A percentile compares a stretch with the other conserved stretches of the same genome.
Evolutionary conservation across 2,113 vertebrate species (phyloP).

Genomic region (Microtus pennsylvanicus): DNA sequence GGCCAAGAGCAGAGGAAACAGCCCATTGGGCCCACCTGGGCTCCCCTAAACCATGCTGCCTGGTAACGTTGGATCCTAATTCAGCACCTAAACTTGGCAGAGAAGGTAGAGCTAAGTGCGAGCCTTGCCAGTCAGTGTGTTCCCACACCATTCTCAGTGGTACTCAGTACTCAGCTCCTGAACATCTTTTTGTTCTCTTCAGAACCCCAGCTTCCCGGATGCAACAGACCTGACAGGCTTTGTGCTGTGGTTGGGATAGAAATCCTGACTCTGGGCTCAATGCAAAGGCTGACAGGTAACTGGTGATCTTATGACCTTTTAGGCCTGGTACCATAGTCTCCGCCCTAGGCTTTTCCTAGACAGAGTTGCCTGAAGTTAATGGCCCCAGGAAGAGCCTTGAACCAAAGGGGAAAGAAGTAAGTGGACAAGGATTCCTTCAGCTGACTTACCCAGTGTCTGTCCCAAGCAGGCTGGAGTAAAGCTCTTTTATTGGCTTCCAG

Average conservation of each 20-base stretch:
- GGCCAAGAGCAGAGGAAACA: constrained; percentile 25
- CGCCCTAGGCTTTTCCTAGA: not conserved
- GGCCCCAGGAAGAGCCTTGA: not conserved
- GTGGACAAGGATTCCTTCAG: not conserved
- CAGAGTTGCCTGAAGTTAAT: not conserved
- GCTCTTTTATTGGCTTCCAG: not conserved
- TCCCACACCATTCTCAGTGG: not conserved
- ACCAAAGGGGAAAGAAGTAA: not conserved
- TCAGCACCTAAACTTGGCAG: not conserved
- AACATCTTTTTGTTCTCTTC: not conserved
- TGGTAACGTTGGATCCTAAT: not conserved
- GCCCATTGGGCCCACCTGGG: not conserved
- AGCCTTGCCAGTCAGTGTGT: not conserved
- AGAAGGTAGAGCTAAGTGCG: not conserved
- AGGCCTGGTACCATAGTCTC: not conserved
- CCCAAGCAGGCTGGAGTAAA: not conserved
- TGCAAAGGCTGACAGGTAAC: not conserved
- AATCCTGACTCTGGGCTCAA: not conserved
- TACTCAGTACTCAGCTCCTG: not conserved
- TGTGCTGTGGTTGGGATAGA: not conserved
- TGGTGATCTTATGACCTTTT: not conserved
- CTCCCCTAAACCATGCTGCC: not conserved
- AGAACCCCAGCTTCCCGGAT: not conserved
- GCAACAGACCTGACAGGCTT: not conserved
- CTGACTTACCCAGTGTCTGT: not conserved